Evolutionary conservation across 2,888 invertebrate genomes (phyloP), one percentile per base, ranked within the genome.

Genomic region (Habroteleia sp.): DNA sequence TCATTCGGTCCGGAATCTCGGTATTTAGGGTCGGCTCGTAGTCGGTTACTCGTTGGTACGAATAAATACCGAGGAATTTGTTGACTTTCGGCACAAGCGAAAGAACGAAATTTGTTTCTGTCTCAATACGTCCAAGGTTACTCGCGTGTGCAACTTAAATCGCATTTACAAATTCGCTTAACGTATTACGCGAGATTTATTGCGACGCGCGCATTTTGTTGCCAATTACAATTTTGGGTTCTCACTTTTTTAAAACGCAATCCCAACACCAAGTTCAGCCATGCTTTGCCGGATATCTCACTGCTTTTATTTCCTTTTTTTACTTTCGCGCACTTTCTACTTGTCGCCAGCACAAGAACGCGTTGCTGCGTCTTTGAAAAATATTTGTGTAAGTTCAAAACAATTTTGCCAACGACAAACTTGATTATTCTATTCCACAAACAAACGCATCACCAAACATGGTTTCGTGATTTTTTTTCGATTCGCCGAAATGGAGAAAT

Each of bases 71-170:
- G 27, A 44, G 20, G 10, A 39, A 41, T 62, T 48, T 50, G 27
- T 50, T 39, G 62, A 62, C 37, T 50, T 33, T 58, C 48, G 39
- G 33, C 29, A n/a, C n/a, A 23, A 52, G 68, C 31, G 25, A 68
- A 35, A 48, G 8, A 35, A 29, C 27, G 14, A 58, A 31, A 46
- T 54, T 20, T 7, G 48, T 33, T 50, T 31, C 50, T 52, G 52
- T 60, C 69, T 52, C 69, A 37, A 10, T 37, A 35, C 39, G 69
- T 35, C 41, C 69, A 69, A 69, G 69, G 69, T 60, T 69, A 25
- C 27, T 44, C 58, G 44, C 31, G 31, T 31, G 56, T 56, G 41
- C 56, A 29, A 13, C 54, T 56, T 41, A 25, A 58, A 50, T 60
- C 48, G 33, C 23, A 41, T 25, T 62, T 41, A 42, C 25, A 35